These are phyloP conservation scores for Trichechus manatus DNA, from an alignment of 2,113 vertebrate genomes.

Conservation along the genomic window DNA sequence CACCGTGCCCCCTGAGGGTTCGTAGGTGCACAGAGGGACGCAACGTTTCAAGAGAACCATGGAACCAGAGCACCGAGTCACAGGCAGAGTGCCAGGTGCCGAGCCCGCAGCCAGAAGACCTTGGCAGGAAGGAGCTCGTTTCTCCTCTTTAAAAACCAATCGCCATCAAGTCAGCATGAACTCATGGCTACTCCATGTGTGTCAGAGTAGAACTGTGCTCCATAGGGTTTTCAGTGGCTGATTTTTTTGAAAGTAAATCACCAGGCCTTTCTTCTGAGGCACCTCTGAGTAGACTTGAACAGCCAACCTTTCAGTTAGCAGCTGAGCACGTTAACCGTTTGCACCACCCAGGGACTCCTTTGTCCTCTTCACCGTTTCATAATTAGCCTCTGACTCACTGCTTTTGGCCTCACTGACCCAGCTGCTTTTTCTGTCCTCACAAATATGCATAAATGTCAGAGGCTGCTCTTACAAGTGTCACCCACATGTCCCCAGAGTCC, in stretches of 20 bases:
- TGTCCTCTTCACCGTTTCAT: too few species aligned
- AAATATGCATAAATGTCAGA: background rate
- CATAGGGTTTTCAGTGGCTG: too few species aligned
- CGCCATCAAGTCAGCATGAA: too few species aligned
- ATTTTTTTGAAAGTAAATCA: too few species aligned
- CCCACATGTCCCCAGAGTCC: background rate
- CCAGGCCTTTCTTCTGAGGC: too few species aligned
- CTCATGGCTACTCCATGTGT: too few species aligned
- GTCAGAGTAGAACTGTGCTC: too few species aligned
- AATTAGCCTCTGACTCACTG: background rate
- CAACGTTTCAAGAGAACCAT: fast-evolving
- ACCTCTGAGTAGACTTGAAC: too few species aligned
- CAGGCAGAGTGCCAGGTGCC: background rate
- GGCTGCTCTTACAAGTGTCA: background rate
- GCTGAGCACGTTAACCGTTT: too few species aligned
- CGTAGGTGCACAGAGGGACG: background rate
- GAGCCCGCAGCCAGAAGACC: background rate
- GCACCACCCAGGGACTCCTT: too few species aligned
- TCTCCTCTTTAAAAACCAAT: background rate
- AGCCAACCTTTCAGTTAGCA: background rate
- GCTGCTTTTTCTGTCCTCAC: fast-evolving
- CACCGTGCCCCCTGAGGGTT: fast-evolving
- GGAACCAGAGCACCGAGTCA: too few species aligned
- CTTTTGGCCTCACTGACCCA: background rate
- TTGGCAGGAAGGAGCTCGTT: background rate